Evolutionary conservation across 2,797 vertebrate species (phyloP), one percentile per base, ranked within the genome.

Genomic region (Schizothorax lantsangensis): DNA sequence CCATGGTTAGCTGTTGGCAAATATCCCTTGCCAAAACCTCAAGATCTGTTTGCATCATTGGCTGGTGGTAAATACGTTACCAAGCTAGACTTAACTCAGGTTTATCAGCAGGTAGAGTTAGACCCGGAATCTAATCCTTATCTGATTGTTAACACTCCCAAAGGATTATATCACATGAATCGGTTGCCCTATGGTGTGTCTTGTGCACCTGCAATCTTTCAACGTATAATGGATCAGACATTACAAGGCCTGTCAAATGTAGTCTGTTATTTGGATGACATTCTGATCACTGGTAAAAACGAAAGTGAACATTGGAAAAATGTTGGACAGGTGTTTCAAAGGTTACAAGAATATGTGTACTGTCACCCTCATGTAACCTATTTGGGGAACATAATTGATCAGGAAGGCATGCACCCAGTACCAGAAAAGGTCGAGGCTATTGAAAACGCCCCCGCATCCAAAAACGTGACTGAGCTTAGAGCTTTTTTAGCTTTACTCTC

Each of bases 111-210:
- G 52, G 45, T 83, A 6, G 49, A 83, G 30, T 26, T 84, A 75
- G 74, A 88, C 12, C 17, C 36, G 1, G 8, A 81, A 2, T 81
- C 59, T 54, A 84, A 81, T 21, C 33, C 40, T 4, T 89, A 80
- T 30, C n/a, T 77, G 21, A 89, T 81, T 19, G 74, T 84, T n/a
- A 88, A 88, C 17, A 85, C 75, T n/a, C 69, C 40, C 8, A 83
- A 69, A 33, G 88, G 85, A 5, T 33, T 84, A 3, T 87, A 84
- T 33, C 57, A 77, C 3, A 78, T 74, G 17, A 83, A 83, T 26
- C 12, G 59, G 10, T 68, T 75, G 49, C 80, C 54, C 15, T 52
- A 17, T 52, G 30, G 47, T 47, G 38, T 47, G 72, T 30, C 54
- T 81, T 19, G 15, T 17, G 49, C 49, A 52, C 77, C 78, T 6